Evolutionary conservation across 1,140 invertebrate species (phyloP).

Genomic region (Bathynomus jamesi): DNA sequence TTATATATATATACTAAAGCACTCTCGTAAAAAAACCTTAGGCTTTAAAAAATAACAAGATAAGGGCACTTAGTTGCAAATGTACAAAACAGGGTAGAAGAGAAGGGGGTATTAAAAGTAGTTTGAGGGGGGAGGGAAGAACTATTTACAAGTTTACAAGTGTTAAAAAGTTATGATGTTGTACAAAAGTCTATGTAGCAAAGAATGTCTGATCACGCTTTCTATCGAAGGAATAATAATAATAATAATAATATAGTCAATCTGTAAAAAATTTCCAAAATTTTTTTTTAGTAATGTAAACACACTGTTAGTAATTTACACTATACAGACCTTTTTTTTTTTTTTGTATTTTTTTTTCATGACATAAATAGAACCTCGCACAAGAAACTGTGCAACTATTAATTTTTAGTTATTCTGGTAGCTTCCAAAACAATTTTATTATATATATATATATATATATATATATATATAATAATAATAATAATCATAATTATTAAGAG

Average conservation of each 20-base stretch:
- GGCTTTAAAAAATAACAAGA: not conserved
- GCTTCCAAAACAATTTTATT: not conserved
- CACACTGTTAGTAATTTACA: not conserved
- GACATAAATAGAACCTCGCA: not conserved
- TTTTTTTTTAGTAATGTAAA: not conserved
- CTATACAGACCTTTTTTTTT: not conserved
- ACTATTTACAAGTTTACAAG: not conserved
- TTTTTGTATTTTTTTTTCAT: not conserved
- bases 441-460: too few species aligned
- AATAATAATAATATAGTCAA: too few species aligned
- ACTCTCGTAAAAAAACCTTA: not conserved
- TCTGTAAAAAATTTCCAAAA: not conserved
- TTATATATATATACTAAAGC: not conserved
- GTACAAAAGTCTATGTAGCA: not conserved
- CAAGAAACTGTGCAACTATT: not conserved
- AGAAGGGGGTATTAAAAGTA: not conserved
- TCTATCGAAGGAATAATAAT: too few species aligned
- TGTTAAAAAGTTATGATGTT: not conserved
- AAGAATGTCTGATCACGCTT: too few species aligned
- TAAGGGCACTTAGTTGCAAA: not conserved
- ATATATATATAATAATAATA: not conserved
- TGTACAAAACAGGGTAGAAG: not conserved
- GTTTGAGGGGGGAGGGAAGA: not conserved
- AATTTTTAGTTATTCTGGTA: not conserved
- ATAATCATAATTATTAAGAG: not conserved